Conservation (phyloP, 2,113 vertebrate species). For the Thunnus thynnus region DNA sequence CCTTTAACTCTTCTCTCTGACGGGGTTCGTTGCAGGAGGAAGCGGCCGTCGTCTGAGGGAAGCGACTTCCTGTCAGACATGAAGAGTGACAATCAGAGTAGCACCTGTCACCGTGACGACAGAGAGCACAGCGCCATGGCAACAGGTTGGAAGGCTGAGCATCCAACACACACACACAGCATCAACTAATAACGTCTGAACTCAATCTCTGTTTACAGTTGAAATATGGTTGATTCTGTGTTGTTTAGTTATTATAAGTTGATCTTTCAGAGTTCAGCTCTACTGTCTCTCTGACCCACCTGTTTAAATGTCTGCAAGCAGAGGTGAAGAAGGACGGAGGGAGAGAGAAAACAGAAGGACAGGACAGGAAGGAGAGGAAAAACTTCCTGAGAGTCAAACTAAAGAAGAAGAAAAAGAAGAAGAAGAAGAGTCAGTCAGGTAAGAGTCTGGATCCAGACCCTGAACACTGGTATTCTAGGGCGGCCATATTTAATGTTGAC, state of each 20-base stretch:
- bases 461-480: no score
- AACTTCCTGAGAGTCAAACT: slow-evolving; percentile 91
- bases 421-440: slow-evolving; percentile 89
- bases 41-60: slow-evolving; percentile 83
- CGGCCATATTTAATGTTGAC: no score
- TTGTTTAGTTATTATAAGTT: no score
- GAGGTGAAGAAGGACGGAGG: slow-evolving; percentile 83
- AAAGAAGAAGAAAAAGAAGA: slow-evolving; percentile 96
- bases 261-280: no score
- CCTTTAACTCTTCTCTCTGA: background rate
- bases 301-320: slow-evolving; percentile 55
- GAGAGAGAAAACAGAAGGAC: slow-evolving; percentile 87
- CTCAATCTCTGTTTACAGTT: no score
- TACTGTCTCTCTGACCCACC: background rate
- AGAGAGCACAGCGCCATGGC: slow-evolving; percentile 64
- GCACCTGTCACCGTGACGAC: slow-evolving; percentile 72
- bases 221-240: no score
- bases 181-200: background rate
- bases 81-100: slow-evolving; percentile 80
- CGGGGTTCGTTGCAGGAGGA: slow-evolving; percentile 80
- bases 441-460: slow-evolving; percentile 48
- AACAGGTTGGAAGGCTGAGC: slow-evolving; percentile 77
- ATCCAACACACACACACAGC: background rate
- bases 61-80: slow-evolving; percentile 77
- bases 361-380: slow-evolving; percentile 79